Evolutionary conservation across 2,797 vertebrate genomes (phyloP), one percentile per base, ranked within the genome.

Genomic region (Natrix natrix): DNA sequence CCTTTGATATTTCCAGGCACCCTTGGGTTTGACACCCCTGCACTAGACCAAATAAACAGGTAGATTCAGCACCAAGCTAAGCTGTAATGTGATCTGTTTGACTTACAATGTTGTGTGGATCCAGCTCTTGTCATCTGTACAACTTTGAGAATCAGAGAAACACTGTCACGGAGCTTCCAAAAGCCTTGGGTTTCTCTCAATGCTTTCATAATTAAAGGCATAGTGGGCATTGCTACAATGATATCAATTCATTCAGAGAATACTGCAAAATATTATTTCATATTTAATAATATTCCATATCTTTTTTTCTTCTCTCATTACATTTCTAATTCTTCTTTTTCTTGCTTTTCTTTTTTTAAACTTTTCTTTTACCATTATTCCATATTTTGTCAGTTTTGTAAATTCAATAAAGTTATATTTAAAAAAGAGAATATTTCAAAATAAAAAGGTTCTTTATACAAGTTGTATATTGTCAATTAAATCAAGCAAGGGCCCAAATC

Each of bases 401-500:
- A 69, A 69, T 69, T 69, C 66, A 69, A 3, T 32, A 17, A 69
- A 32, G n/a, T 69, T 69, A 69, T 8, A 69, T 69, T 32, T 32
- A 17, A 16, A 32, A 32, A n/a, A 78, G 48, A 61, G 28, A 43
- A 32, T 17, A 59, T 55, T 54, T 26, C 56, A 86, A n/a, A 61
- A 22, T 66, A 66, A 32, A 87, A 43, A n/a, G 26, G 4, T 8
- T 24, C 59, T 88, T 78, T 83, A 74, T 26, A 32, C 55, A 66
- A 55, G n/a, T 52, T 88, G 74, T n/a, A 54, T 55, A 12, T 74
- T 86, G n/a, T 52, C 43, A 63, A 93, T 89, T 91, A 86, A 93
- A 89, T 89, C 69, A 93, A 93, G 78, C 83, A 48, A 54, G 32
- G 5, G 2, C 52, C 32, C 56, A 94, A 94, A 92, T 48, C 94